Evolutionary conservation across 2,113 vertebrate genomes (phyloP).

Genomic region (Paramisgurnus dabryanus): DNA sequence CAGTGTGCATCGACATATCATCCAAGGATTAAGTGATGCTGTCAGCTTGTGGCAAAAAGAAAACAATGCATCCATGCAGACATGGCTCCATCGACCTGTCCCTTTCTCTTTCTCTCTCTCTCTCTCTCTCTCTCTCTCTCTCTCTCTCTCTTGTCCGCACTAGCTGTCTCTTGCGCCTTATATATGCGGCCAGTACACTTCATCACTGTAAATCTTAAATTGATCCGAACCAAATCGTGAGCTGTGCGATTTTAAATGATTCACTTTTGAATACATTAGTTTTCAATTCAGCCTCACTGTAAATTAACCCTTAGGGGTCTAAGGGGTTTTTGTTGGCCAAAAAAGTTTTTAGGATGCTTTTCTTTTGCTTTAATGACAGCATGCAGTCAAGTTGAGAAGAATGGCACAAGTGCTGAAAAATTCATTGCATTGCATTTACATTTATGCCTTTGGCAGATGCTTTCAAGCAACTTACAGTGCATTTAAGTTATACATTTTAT

Average conservation of each 20-base stretch:
- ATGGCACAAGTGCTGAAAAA: too few relatives aligned
- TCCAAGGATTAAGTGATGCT: conserved; percentile 47
- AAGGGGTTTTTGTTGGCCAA: too few relatives aligned
- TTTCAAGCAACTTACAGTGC: too few relatives aligned
- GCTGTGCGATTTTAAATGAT: conserved; percentile 38
- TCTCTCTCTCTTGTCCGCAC: not conserved
- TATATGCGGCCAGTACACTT: conserved; percentile 18
- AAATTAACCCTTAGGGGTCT: too few relatives aligned
- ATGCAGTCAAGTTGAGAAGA: too few relatives aligned
- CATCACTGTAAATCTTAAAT: conserved; percentile 51
- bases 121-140: conserved; percentile 18
- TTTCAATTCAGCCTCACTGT: too few relatives aligned
- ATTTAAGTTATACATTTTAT: too few relatives aligned
- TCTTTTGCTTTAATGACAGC: too few relatives aligned
- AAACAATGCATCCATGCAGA: conserved; percentile 55
- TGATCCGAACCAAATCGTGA: conserved; percentile 53
- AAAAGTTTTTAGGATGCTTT: too few relatives aligned
- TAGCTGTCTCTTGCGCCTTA: not conserved
- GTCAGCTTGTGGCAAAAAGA: conserved; percentile 50
- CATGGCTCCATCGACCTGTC: conserved; percentile 47
- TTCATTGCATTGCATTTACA: too few relatives aligned
- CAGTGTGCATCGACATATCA: conserved; percentile 47
- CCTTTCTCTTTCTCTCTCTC: conserved; percentile 9
- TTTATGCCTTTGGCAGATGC: too few relatives aligned
- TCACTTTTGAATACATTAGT: too few relatives aligned